A percentile compares a stretch with the other conserved stretches of the same genome.
Conservation (phyloP, 2,888 invertebrate genomes). For the Galeopsomyia nigrocyanea region DNA sequence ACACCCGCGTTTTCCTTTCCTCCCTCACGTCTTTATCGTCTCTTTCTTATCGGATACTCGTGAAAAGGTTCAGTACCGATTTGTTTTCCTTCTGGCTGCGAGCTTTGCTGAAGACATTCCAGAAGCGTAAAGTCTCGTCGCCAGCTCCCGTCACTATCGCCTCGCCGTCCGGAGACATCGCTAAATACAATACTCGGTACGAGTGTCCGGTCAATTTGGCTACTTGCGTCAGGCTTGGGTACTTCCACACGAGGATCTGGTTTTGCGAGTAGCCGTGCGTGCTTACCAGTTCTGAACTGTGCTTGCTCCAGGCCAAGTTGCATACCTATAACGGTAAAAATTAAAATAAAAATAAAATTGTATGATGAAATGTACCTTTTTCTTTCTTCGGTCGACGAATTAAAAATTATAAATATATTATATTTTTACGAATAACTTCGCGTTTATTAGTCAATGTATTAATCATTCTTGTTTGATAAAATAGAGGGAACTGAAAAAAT, state of each 20-base stretch:
- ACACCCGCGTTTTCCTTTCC: slow-evolving; percentile 2
- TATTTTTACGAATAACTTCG: no score
- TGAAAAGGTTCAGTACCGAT: slow-evolving; percentile 92
- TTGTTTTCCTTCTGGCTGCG: slow-evolving; percentile 94
- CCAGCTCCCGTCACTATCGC: slow-evolving; percentile 99
- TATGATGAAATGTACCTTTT: no score
- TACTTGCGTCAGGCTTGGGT: slow-evolving; percentile 96
- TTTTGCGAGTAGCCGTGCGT: slow-evolving; percentile 99
- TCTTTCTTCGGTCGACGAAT: no score
- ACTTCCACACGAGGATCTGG: slow-evolving; percentile 99
- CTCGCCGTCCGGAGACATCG: slow-evolving; percentile 97
- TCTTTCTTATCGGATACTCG: slow-evolving; percentile 79
- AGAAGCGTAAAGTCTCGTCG: slow-evolving; percentile 97
- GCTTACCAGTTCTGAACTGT: slow-evolving; percentile 96
- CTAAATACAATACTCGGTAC: slow-evolving; percentile 94
- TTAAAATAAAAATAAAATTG: no score
- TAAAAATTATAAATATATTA: no score
- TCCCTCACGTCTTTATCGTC: neutral
- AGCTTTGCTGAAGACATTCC: slow-evolving; percentile 99
- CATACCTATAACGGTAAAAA: slow-evolving; percentile 75
- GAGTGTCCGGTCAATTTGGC: slow-evolving; percentile 98
- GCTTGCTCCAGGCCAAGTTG: slow-evolving; percentile 98
- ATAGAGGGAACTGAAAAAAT: no score
- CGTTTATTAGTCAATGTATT: no score
- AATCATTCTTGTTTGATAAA: no score